Percentiles rank a stretch among this genome's conserved stretches.
phyloP scores from a whole-genome alignment of 2,113 vertebrate species.

The Muntiacus reevesi region DNA sequence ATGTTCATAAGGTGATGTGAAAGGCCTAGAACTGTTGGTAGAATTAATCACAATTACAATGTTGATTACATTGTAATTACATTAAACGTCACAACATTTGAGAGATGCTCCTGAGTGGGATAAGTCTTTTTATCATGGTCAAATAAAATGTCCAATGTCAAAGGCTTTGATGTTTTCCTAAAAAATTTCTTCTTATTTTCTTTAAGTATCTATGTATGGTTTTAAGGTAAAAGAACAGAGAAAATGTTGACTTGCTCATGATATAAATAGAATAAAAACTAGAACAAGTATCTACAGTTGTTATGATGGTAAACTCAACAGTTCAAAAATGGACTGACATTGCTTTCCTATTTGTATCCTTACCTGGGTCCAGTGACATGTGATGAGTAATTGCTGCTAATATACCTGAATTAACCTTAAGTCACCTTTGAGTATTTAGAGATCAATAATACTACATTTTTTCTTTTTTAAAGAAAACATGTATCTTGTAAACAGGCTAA shows the following conservation, averaged over 20 bases:
- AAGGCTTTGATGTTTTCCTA: background rate
- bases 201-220: background rate
- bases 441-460: conserved; percentile 35
- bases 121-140: background rate
- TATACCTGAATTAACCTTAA: conserved; percentile 39
- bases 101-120: background rate
- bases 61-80: background rate
- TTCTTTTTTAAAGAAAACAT: conserved; percentile 15
- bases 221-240: background rate
- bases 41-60: background rate
- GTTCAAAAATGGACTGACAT: background rate
- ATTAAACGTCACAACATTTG: background rate
- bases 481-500: background rate
- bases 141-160: background rate
- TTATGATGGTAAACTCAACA: background rate
- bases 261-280: background rate
- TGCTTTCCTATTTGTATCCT: background rate
- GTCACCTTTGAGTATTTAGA: conserved; percentile 1
- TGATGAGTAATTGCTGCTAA: conserved; percentile 31
- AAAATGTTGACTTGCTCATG: background rate
- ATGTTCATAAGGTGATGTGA: background rate
- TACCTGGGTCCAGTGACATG: background rate
- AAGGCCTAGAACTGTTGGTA: background rate
- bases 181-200: background rate
- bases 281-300: background rate